Percentiles rank a stretch among this genome's conserved stretches.
Evolutionary conservation across 2,888 invertebrate genomes (phyloP).

Genomic region (Brachypalpus laphriformis): DNA sequence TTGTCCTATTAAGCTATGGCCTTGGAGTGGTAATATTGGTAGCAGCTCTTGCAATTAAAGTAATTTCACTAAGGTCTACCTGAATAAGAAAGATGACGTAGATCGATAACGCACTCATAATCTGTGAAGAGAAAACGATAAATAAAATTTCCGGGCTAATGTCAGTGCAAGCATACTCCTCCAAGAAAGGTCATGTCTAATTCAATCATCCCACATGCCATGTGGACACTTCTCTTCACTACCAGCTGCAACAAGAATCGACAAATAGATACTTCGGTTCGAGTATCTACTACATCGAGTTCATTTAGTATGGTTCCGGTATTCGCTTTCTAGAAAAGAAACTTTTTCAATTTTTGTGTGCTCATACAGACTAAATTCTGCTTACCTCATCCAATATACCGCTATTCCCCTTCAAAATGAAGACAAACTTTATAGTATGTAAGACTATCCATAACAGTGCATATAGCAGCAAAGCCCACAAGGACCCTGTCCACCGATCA

Average conservation of each 20-base stretch:
- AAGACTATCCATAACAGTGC: conserved; percentile 22
- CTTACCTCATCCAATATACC: conserved; percentile 36
- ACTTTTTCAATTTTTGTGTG: neutral
- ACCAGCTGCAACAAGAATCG: conserved; percentile 78
- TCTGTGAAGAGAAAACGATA: conserved; percentile 70
- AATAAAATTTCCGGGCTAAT: neutral
- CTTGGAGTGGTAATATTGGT: conserved; percentile 27
- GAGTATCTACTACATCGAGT: conserved; percentile 71
- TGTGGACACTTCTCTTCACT: conserved; percentile 70
- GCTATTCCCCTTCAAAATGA: conserved; percentile 38
- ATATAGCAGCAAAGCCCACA: neutral
- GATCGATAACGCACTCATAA: conserved; percentile 77
- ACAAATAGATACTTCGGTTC: conserved; percentile 77
- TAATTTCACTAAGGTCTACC: conserved; percentile 78
- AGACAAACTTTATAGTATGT: conserved; percentile 17
- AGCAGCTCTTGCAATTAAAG: conserved; percentile 69
- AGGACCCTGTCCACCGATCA: neutral
- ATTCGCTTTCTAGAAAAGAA: conserved; percentile 77
- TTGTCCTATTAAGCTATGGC: neutral
- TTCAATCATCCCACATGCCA: conserved; percentile 78
- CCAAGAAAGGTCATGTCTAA: conserved; percentile 78
- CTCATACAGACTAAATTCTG: neutral
- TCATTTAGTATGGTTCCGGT: conserved; percentile 76
- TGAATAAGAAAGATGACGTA: conserved; percentile 80
- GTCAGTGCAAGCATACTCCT: conserved; percentile 75